Percentiles rank a stretch among this genome's conserved stretches.
Conservation (phyloP, 2,888 invertebrate genomes). For the Horisme vitalbata region DNA sequence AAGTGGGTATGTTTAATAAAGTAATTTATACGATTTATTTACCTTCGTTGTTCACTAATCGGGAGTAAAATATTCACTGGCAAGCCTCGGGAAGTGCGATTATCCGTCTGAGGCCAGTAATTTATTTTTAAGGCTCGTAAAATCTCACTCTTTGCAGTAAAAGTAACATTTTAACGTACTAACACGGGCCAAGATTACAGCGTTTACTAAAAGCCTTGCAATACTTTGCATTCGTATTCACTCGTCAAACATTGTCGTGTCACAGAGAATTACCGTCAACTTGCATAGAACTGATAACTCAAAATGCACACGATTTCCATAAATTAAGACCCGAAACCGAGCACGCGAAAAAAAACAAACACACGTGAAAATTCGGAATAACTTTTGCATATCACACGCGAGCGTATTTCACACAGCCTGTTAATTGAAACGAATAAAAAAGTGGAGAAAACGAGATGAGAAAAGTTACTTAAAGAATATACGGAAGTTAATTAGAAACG, state of each 20-base stretch:
- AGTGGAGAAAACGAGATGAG: conserved; percentile 71
- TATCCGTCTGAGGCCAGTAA: conserved; percentile 64
- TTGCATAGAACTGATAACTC: conserved; percentile 50
- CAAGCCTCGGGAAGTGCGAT: conserved; percentile 62
- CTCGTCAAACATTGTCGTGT: conserved; percentile 67
- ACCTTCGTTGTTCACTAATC: conserved; percentile 59
- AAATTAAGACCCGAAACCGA: conserved; percentile 52
- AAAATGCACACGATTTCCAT: conserved; percentile 57
- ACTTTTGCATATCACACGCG: conserved; percentile 71
- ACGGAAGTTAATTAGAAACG: conserved; percentile 82
- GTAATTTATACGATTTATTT: conserved; percentile 56
- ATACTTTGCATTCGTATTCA: conserved; percentile 58
- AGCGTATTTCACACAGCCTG: conserved; percentile 68
- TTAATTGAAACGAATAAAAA: conserved; percentile 61
- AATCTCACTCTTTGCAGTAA: conserved; percentile 79
- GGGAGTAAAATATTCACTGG: conserved; percentile 68
- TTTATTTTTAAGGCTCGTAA: conserved; percentile 80
- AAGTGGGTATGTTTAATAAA: conserved; percentile 37
- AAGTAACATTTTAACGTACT: conserved; percentile 77
- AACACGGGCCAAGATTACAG: conserved; percentile 57
- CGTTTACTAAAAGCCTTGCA: conserved; percentile 51
- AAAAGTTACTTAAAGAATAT: conserved; percentile 82
- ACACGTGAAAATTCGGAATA: conserved; percentile 56
- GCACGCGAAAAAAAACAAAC: conserved; percentile 67
- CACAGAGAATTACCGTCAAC: conserved; percentile 61